These are phyloP conservation scores for Brachionus manjavacas DNA, from an alignment of 1,140 invertebrate species.

Conservation along the genomic window DNA sequence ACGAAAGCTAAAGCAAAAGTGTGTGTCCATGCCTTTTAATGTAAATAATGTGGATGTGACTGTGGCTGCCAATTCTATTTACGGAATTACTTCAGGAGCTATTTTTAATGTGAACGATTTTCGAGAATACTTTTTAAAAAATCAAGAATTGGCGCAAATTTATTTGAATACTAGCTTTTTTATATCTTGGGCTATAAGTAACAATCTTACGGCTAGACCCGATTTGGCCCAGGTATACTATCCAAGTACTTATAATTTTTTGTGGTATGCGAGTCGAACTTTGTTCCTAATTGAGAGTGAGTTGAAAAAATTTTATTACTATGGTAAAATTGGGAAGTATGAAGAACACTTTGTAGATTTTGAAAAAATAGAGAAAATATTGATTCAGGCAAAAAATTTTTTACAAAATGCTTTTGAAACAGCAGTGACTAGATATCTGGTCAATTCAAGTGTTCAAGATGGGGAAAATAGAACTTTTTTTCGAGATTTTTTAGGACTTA, in stretches of 20 bases:
- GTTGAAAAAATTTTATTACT: not conserved
- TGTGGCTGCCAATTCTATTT: conserved; percentile 50
- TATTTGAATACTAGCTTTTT: conserved; percentile 50
- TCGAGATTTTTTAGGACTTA: conserved; percentile 52
- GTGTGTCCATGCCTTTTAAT: conserved; percentile 50
- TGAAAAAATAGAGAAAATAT: conserved; percentile 42
- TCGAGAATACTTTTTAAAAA: conserved; percentile 46
- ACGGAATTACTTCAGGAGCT: conserved; percentile 48
- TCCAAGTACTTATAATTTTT: conserved; percentile 51
- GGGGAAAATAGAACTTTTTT: conserved; percentile 46
- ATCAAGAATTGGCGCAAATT: conserved; percentile 47
- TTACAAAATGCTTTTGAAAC: conserved; percentile 20
- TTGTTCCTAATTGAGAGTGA: conserved; percentile 45
- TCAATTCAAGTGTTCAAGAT: not conserved
- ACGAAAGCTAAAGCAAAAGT: conserved; percentile 43
- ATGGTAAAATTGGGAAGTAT: conserved; percentile 42
- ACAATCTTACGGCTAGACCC: conserved; percentile 47
- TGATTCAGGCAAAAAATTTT: not conserved
- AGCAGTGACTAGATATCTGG: not conserved
- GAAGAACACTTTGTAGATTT: conserved; percentile 42
- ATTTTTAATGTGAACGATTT: conserved; percentile 46
- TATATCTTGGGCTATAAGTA: conserved; percentile 48
- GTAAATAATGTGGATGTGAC: conserved; percentile 53
- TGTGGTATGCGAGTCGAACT: conserved; percentile 51
- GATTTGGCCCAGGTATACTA: conserved; percentile 52